These are phyloP conservation scores for Drosophila formosana DNA, from an alignment of 2,888 invertebrate genomes.

Conservation along the genomic window DNA sequence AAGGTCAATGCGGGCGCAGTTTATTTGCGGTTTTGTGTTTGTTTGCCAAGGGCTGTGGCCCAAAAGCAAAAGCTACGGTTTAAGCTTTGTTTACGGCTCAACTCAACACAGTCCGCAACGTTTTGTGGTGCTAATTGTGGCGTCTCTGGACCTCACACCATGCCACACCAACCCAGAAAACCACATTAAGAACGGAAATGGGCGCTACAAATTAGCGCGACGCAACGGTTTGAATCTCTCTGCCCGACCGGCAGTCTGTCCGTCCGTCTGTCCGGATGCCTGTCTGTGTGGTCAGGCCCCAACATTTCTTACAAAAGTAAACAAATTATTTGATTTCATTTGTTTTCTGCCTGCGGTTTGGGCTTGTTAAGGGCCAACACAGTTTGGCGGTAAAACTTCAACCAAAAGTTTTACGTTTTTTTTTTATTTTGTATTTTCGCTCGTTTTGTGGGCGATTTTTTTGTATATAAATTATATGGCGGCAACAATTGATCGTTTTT, in stretches of 20 bases:
- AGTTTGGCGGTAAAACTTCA: slow-evolving; percentile 73
- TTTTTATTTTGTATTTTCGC: slow-evolving; percentile 37
- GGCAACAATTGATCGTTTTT: slow-evolving; percentile 21
- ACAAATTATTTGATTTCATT: slow-evolving; percentile 78
- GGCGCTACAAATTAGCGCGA: slow-evolving; percentile 78
- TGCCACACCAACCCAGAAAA: slow-evolving; percentile 24
- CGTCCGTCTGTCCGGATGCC: slow-evolving; percentile 12
- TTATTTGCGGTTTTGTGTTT: slow-evolving; percentile 69
- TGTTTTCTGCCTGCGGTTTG: slow-evolving; percentile 54
- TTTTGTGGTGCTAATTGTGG: slow-evolving; percentile 74
- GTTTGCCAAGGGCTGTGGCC: slow-evolving; percentile 53
- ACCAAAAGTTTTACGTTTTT: slow-evolving; percentile 34
- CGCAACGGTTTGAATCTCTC: slow-evolving; percentile 20
- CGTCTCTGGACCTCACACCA: slow-evolving; percentile 67
- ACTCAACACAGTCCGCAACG: slow-evolving; percentile 26
- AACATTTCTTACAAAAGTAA: slow-evolving; percentile 72
- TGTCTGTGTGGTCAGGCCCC: slow-evolving; percentile 46
- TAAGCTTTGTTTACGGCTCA: slow-evolving; percentile 74
- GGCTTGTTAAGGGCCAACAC: slow-evolving; percentile 63
- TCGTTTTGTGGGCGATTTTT: slow-evolving; percentile 58
- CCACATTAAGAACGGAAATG: slow-evolving; percentile 78
- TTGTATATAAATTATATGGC: slow-evolving; percentile 61
- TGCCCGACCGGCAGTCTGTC: not conserved
- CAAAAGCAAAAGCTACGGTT: slow-evolving; percentile 24
- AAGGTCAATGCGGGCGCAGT: slow-evolving; percentile 63